These are phyloP conservation scores for Tenthredo mesomela DNA, from an alignment of 2,888 invertebrate genomes.

Conservation along the genomic window DNA sequence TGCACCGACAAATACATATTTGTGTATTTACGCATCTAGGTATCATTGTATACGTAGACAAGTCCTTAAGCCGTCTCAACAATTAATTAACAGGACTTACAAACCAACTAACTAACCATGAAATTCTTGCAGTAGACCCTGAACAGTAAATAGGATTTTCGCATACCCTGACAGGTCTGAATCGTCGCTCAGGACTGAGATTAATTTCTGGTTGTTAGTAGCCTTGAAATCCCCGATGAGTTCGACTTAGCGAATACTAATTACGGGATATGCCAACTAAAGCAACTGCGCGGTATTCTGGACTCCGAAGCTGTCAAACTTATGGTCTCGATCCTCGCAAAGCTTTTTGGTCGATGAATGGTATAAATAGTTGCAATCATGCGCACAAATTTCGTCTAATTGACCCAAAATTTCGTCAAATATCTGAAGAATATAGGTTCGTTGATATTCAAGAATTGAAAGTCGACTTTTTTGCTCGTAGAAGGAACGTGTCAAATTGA, in stretches of 20 bases:
- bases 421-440: not conserved
- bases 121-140: not conserved
- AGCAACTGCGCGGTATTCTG: not conserved
- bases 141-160: constrained; percentile 19
- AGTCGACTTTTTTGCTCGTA: not conserved
- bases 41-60: not conserved
- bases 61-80: not conserved
- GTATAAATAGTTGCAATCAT: not conserved
- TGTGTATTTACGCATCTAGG: not conserved
- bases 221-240: constrained; percentile 19
- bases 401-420: not conserved
- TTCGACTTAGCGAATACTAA: constrained; percentile 28
- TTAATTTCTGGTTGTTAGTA: constrained; percentile 22
- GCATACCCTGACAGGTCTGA: not conserved
- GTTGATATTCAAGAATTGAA: not conserved
- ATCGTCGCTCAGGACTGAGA: constrained; percentile 15
- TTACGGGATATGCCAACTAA: not conserved
- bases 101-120: constrained; percentile 23
- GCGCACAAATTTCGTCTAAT: not conserved
- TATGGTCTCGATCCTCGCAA: not conserved
- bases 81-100: constrained; percentile 22
- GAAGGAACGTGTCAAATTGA: not conserved
- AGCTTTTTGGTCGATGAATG: not conserved
- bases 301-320: not conserved
- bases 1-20: not conserved